These are phyloP conservation scores for Melanotaenia parkinsoni DNA, from an alignment of 2,797 vertebrate species.

Conservation along the genomic window DNA sequence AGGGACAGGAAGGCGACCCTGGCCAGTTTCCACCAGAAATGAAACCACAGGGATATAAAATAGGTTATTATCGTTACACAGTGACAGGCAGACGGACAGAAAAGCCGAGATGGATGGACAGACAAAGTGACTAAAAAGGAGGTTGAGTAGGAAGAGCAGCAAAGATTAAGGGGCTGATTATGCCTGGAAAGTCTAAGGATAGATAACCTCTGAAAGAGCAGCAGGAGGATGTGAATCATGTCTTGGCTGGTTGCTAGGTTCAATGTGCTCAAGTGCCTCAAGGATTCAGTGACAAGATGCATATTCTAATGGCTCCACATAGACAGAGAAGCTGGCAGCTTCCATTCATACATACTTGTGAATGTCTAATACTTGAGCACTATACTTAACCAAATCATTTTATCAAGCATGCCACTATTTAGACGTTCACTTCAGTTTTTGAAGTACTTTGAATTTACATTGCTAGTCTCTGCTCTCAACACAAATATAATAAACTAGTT, in stretches of 20 bases:
- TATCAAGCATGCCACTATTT: constrained; percentile 22
- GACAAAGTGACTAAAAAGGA: constrained; percentile 76
- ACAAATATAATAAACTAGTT: neutral
- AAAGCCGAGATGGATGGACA: constrained; percentile 78
- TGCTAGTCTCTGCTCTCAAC: neutral
- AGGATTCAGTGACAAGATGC: constrained; percentile 49
- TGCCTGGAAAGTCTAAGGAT: constrained; percentile 40
- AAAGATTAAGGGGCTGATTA: constrained; percentile 70
- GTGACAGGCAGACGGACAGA: constrained; percentile 81
- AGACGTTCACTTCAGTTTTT: constrained; percentile 24
- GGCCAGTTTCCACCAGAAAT: constrained; percentile 84
- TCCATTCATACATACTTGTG: constrained; percentile 50
- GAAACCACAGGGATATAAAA: constrained; percentile 87
- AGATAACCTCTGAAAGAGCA: constrained; percentile 49
- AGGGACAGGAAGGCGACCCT: constrained; percentile 83
- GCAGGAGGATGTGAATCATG: constrained; percentile 26
- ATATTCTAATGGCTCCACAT: constrained; percentile 41
- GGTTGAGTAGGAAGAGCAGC: constrained; percentile 68
- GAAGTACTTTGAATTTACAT: constrained; percentile 4
- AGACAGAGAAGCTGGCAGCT: constrained; percentile 44
- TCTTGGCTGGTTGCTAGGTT: constrained; percentile 15
- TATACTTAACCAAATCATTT: constrained; percentile 11
- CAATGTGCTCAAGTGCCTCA: constrained; percentile 35
- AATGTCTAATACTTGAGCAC: constrained; percentile 7
- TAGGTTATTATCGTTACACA: constrained; percentile 84